Evolutionary conservation across 1,140 invertebrate genomes (phyloP).

Genomic region (Gonatopus flavifemur): DNA sequence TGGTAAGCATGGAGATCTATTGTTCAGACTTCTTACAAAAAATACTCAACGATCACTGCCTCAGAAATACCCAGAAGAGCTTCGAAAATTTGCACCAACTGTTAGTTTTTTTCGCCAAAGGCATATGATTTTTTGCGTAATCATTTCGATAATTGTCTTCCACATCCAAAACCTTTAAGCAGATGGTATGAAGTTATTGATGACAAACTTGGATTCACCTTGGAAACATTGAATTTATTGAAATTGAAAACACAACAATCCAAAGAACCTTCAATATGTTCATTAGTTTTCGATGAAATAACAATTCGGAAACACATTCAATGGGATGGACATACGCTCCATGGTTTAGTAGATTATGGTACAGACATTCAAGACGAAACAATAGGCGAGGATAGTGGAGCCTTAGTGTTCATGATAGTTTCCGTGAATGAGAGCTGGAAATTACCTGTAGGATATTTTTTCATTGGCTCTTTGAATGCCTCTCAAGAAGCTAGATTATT

Average conservation of each 20-base stretch:
- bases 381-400: constrained; percentile 25
- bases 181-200: constrained; percentile 33
- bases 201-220: no score
- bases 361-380: constrained; percentile 16
- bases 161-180: constrained; percentile 28
- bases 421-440: constrained; percentile 31
- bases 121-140: constrained; percentile 37
- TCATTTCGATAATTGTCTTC: constrained; percentile 30
- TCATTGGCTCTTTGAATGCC: constrained; percentile 20
- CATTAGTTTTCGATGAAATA: constrained; percentile 27
- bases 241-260: no score
- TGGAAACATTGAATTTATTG: constrained; percentile 26
- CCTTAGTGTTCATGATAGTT: constrained; percentile 31
- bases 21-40: no score
- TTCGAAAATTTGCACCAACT: constrained; percentile 29
- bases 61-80: background rate
- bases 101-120: constrained; percentile 32
- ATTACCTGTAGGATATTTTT: constrained; percentile 38
- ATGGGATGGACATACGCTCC: constrained; percentile 12
- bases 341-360: constrained; percentile 19
- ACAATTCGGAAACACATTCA: constrained; percentile 15
- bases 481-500: constrained; percentile 23
- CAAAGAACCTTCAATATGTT: background rate
- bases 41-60: background rate
- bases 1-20: no score